Base-by-base conservation (phyloP, 2,113 vertebrate species). In the Agapornis roseicollis region DNA sequence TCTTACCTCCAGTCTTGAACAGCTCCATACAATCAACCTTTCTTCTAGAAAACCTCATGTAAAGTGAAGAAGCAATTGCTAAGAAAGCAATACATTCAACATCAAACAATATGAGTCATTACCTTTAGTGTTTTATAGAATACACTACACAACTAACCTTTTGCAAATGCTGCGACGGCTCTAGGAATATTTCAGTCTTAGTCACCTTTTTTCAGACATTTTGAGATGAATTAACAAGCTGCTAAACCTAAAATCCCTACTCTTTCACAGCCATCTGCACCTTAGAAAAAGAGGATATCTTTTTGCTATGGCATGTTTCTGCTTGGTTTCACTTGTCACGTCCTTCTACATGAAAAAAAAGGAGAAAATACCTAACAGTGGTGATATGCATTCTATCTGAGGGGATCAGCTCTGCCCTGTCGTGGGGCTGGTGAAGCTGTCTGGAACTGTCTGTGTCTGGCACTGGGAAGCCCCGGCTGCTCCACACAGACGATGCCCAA, bases 11-110 rank as follows among this genome's bases (percentile, higher is more conserved):
- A 80, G 27, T 11, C 44, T 24, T 70, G 27, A 81, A 79, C 13
- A 88, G 55, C 27, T 87, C 27, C 5, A 4, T 33, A 42, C 5
- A 52, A 16, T 6, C 13, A 69, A 58, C 8, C 3, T 23, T 4
- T 53, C 28, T 56, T 66, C 80, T 12, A 70, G 11, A 58, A 88
- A 66, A 80, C 5, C 5, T 49, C 10, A 44, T 18, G 13, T 35
- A 55, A 80, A 71, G n/a, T 47, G 73, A 96, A 93, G 50, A 84
- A 90, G 42, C 58, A 94, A 96, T 89, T 91, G 53, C 42, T 29
- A 18, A 94, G 72, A 81, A 88, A 33, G 39, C 58, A 95, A 33
- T 35, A 70, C 79, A 74, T 93, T 96, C 13, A 76, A 91, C 69
- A 93, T 89, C 61, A 80, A 70, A 52, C 73, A 89, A 20, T 27